Evolutionary conservation across 64 coral and sea anemone genomes (phyloP).

Genomic region (Cladopsammia gracilis): DNA sequence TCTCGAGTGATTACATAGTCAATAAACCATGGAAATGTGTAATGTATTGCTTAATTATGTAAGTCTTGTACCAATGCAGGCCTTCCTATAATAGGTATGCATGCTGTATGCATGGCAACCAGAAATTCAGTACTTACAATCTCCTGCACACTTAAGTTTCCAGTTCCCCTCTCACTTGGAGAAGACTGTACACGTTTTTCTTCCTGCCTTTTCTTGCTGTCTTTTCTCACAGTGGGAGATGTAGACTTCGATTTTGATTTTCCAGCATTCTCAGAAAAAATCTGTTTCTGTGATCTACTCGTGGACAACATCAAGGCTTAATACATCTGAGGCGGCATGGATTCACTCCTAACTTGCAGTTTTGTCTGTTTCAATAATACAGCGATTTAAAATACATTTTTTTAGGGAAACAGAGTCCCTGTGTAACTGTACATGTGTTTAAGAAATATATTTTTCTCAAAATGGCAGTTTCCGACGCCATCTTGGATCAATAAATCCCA

Average conservation of each 20-base stretch:
- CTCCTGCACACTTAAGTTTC: conserved; percentile 5
- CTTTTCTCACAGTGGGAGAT: neutral
- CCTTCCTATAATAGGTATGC: too few species aligned
- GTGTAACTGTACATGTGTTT: neutral
- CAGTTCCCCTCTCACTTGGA: neutral
- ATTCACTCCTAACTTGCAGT: neutral
- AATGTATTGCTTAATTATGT: too few species aligned
- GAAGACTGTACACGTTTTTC: conserved; percentile 43
- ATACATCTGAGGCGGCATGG: neutral
- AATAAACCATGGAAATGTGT: too few species aligned
- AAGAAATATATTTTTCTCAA: neutral
- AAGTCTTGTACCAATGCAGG: too few species aligned
- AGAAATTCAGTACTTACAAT: conserved; percentile 2
- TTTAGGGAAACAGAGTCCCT: neutral
- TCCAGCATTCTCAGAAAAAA: neutral
- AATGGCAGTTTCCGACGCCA: neutral
- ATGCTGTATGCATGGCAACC: too few species aligned
- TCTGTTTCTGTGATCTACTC: conserved; percentile 8
- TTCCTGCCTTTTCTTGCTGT: neutral
- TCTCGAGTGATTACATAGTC: too few species aligned
- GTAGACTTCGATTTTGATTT: conserved; percentile 24
- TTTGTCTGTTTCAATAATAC: neutral
- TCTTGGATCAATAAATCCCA: conserved; percentile 42
- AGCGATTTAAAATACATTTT: neutral
- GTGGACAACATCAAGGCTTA: conserved; percentile 44